A percentile compares a stretch with the other conserved stretches of the same genome.
These are phyloP conservation scores for Henricia sp. DNA, from an alignment of 53 echinoderm and acorn worm species.

Conservation along the genomic window DNA sequence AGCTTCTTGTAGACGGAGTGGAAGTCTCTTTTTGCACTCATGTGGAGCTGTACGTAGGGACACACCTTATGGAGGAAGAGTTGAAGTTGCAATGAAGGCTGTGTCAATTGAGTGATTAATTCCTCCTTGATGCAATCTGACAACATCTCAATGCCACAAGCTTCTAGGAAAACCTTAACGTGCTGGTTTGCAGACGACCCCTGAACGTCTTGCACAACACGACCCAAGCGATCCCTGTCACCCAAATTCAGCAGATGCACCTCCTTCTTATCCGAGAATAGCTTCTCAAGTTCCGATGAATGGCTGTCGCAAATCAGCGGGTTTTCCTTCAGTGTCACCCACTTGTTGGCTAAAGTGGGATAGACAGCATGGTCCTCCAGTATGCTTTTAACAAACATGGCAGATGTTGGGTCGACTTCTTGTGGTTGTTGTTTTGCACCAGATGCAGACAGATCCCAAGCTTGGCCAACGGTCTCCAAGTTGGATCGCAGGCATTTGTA, in stretches of 20 bases:
- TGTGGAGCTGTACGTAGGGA: conserved; percentile 65
- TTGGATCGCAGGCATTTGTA: conserved; percentile 42
- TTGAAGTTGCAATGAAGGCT: conserved; percentile 45
- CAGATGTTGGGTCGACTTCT: conserved; percentile 11
- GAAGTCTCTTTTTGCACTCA: conserved; percentile 10
- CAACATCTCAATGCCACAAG: conserved; percentile 54
- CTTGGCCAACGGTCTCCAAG: not conserved
- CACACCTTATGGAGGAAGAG: conserved; percentile 55
- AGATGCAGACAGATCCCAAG: not conserved
- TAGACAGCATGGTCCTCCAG: conserved; percentile 54
- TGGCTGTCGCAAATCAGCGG: conserved; percentile 52
- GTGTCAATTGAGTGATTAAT: conserved; percentile 34
- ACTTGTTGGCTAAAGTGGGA: conserved; percentile 62
- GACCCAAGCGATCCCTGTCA: conserved; percentile 39
- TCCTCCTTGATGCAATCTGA: conserved; percentile 65
- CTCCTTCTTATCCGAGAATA: conserved; percentile 49
- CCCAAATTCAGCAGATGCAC: conserved; percentile 59
- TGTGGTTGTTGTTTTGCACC: not conserved
- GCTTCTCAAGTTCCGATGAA: conserved; percentile 57
- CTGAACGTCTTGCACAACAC: not conserved
- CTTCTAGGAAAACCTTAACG: conserved; percentile 60
- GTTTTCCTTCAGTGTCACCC: conserved; percentile 52
- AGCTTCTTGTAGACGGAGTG: conserved; percentile 31
- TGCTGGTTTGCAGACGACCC: not conserved
- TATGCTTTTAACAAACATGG: conserved; percentile 25